These are phyloP conservation scores for Campoletis sonorensis DNA, from an alignment of 1,140 invertebrate genomes.

Conservation along the genomic window DNA sequence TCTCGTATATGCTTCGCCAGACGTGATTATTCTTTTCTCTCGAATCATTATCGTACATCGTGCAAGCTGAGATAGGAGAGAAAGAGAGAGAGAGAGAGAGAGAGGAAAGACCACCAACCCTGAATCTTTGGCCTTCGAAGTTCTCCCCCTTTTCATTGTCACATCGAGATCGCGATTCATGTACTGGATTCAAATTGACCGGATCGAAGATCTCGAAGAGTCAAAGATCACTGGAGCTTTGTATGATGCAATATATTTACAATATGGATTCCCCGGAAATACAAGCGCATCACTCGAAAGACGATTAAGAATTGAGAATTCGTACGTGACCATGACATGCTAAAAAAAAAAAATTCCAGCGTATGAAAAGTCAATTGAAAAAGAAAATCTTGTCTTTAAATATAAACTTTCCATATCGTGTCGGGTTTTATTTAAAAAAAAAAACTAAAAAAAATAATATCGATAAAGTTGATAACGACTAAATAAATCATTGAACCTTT, in stretches of 20 bases:
- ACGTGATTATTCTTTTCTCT: constrained; percentile 11
- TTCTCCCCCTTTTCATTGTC: background rate
- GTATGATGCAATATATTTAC: background rate
- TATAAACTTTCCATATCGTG: too few relatives aligned
- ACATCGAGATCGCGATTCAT: background rate
- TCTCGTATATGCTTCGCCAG: background rate
- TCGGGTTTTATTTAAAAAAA: too few relatives aligned
- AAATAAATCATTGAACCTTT: too few relatives aligned
- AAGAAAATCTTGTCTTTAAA: too few relatives aligned
- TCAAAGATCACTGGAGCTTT: background rate
- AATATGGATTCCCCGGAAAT: background rate
- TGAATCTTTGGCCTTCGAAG: background rate
- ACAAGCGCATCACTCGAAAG: background rate
- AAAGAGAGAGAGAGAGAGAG: too few relatives aligned
- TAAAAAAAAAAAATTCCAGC: too few relatives aligned
- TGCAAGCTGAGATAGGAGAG: background rate
- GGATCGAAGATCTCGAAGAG: background rate
- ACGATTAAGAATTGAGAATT: background rate
- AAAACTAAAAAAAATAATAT: too few relatives aligned
- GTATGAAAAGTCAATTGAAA: too few relatives aligned
- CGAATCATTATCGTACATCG: constrained; percentile 4
- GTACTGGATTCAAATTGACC: background rate
- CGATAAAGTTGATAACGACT: too few relatives aligned
- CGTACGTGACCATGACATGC: too few relatives aligned
- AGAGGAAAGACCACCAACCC: background rate